phyloP scores from a whole-genome alignment of 1,140 invertebrate genomes.

The Oscheius sp. region DNA sequence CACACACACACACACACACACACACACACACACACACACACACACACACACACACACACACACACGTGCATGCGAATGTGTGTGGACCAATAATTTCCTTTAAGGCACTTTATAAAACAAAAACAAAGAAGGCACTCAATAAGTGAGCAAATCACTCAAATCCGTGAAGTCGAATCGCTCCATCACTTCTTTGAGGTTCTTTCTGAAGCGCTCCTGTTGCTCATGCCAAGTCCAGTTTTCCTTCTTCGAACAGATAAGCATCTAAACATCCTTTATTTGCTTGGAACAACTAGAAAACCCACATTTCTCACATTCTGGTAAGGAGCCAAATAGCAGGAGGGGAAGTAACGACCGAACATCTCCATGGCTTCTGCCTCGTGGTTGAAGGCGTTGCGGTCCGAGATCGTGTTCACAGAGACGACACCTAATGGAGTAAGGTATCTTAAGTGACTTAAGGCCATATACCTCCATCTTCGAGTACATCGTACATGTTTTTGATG shows the following conservation, averaged over 20 bases:
- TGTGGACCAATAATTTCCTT: too few relatives aligned
- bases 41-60: too few relatives aligned
- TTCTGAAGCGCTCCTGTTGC: neutral
- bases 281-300: neutral
- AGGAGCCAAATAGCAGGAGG: slow-evolving; percentile 3
- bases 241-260: neutral
- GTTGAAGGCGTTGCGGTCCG: neutral
- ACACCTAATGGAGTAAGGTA: too few relatives aligned
- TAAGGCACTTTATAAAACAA: too few relatives aligned
- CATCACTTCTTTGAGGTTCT: neutral
- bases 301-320: neutral
- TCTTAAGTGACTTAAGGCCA: too few relatives aligned
- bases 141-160: too few relatives aligned
- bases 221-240: neutral
- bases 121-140: too few relatives aligned
- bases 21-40: too few relatives aligned
- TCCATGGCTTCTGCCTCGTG: neutral
- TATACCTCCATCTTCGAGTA: neutral
- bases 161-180: neutral
- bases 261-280: neutral
- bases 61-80: too few relatives aligned
- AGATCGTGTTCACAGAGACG: slow-evolving; percentile 4
- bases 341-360: neutral
- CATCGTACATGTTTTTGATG: neutral
- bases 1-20: too few relatives aligned